Base-by-base conservation (phyloP, 2,888 invertebrate species). In the Agonopterix arenella region DNA sequence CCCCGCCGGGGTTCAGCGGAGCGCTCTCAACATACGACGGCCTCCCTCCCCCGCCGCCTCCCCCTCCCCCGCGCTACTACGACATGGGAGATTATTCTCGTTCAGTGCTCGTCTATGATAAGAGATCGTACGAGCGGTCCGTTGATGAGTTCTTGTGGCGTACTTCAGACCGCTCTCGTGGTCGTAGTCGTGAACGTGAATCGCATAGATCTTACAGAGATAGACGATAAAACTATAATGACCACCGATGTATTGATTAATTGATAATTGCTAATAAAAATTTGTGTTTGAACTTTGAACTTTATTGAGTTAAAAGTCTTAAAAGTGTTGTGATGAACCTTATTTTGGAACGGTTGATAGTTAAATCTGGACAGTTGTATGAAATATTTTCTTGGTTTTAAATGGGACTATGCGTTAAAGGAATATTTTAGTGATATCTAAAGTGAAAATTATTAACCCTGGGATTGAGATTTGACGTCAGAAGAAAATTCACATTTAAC, bases 61-160 rank as follows among this genome's bases (percentile, higher is more conserved):
- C 86, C 1, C 88, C 86, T 0, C 94, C 94, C 2, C 91, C 96
- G n/a, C 77, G 85, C 3, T 85, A 85, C 54, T 88, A 88, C 47
- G 97, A 97, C 66, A 88, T 95, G 49, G 93, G 94, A 8, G 97
- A 96, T 61, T 97, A 95, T 80, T 92, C 93, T 44, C 82, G 91
- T 66, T 86, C 91, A 62, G 89, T 93, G 69, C 79, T 91, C 65
- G 84, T 91, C 48, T 91, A 92, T 65, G 94, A 95, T 59, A 94
- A 94, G 69, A 91, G 95, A 47, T 94, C 94, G 40, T 97, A 97
- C 80, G 97, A 97, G 76, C 92, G 96, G 47, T 95, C 96, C 52
- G 96, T 96, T 18, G 89, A 97, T 79, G 96, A 97, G 74, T 97
- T 96, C 80, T 83, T 97, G 52, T 94, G 96, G 91, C 92, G 96